These are phyloP conservation scores for Azemiops feae DNA, from an alignment of 2,113 vertebrate species.

Conservation along the genomic window DNA sequence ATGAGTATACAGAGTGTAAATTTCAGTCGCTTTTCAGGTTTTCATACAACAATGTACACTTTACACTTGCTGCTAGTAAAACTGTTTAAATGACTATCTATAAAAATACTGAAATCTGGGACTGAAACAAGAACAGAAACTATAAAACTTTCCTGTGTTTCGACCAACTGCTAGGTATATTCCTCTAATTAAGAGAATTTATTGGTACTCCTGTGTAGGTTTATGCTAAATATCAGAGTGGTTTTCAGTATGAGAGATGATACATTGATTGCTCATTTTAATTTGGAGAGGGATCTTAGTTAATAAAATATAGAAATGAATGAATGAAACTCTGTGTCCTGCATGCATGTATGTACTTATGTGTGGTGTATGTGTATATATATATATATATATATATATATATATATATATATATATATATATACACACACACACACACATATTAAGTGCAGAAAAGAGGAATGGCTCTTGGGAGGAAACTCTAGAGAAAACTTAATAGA, in stretches of 20 bases:
- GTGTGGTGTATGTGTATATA: neutral
- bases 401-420: too few species aligned
- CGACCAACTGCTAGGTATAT: neutral
- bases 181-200: neutral
- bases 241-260: neutral
- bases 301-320: neutral
- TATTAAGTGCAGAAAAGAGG: neutral
- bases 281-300: neutral
- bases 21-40: neutral
- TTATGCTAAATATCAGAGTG: neutral
- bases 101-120: neutral
- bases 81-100: neutral
- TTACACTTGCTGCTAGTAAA: neutral
- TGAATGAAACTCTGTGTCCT: neutral
- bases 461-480: neutral
- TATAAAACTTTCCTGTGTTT: neutral
- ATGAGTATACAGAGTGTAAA: neutral
- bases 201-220: neutral
- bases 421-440: neutral
- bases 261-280: neutral
- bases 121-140: neutral
- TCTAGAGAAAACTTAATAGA: neutral
- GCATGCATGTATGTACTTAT: neutral
- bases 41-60: neutral
- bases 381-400: too few species aligned